A percentile compares a stretch with the other conserved stretches of the same genome.
Conservation (phyloP, 2,888 invertebrate genomes). For the Callimorpha dominula region DNA sequence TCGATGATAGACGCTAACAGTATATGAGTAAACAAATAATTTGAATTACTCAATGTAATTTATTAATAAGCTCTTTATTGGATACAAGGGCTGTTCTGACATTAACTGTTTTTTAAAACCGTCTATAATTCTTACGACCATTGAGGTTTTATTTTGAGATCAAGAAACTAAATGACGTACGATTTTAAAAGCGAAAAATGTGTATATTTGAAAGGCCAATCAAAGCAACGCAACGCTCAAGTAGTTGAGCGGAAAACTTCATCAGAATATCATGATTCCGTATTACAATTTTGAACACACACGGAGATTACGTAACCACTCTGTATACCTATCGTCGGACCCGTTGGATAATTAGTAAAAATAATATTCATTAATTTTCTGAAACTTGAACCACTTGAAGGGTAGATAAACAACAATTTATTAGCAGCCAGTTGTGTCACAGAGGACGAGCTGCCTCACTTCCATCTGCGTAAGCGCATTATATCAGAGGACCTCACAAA, state of each 20-base stretch:
- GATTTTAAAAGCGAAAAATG: too few species aligned
- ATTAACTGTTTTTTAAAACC: not conserved
- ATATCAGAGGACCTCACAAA: conserved; percentile 72
- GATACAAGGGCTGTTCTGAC: not conserved
- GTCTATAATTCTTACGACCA: too few species aligned
- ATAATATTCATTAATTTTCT: not conserved
- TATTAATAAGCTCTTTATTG: not conserved
- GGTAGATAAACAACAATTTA: not conserved
- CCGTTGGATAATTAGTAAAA: not conserved
- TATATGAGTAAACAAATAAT: conserved; percentile 33
- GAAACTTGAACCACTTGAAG: not conserved
- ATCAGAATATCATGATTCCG: not conserved
- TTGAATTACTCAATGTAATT: not conserved
- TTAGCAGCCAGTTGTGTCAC: conserved; percentile 30
- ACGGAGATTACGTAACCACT: not conserved
- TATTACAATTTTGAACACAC: not conserved
- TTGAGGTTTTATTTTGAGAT: too few species aligned
- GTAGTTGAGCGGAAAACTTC: not conserved
- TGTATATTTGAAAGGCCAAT: too few species aligned
- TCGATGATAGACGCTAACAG: conserved; percentile 24
- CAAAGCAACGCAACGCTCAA: too few species aligned
- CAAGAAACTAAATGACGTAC: too few species aligned
- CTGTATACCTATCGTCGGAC: not conserved
- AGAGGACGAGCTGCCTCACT: conserved; percentile 24
- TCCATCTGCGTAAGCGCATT: conserved; percentile 53